Base-by-base conservation (phyloP, 2,113 vertebrate species). In the Ahaetulla prasina region DNA sequence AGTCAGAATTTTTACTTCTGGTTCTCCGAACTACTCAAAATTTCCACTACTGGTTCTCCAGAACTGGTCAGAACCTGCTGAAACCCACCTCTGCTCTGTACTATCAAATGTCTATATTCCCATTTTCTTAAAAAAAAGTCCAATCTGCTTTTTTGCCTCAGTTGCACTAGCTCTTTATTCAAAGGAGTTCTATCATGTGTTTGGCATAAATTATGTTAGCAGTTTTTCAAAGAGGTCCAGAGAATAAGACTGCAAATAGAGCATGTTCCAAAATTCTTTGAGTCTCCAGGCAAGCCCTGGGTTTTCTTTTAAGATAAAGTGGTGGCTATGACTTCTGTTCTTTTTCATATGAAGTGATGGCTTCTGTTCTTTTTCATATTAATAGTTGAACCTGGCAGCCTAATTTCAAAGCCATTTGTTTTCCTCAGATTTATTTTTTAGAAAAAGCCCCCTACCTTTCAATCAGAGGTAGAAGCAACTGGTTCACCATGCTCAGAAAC, bases 401-500 rank as follows among this genome's bases (percentile, higher is more conserved):
- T 95, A 91, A 96, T 93, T 95, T 97, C 92, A 96, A 96, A 96
- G 93, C 95, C 95, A 94, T 90, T 96, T 96, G 94, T 90, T 74
- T 91, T 94, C 93, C 93, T 92, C 92, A 94, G 89, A 95, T 94
- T 89, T 89, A 95, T 94, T 95, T 88, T 95, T 96, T n/a, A n/a
- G n/a, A 93, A 96, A 95, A 96, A 25, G 0, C 8, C 8, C 25
- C 57, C 74, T 12, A 87, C 35, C 20, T 20, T 55, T 20, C 39
- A 23, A 3, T 74, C 5, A 8, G 68, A 74, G 35, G 16, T 80
- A 80, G 68, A 80, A 39, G 2, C 68, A 39, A 80, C n/a, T 8
- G 16, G n/a, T 74, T 74, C 16, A 2, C n/a, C n/a, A 35, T 0
- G 1, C n/a, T 80, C 35, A 39, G 35, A 68, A 68, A 68, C 63